These are phyloP conservation scores for Glandiceps talaboti DNA, from an alignment of 53 echinoderm and acorn worm species.

Conservation along the genomic window DNA sequence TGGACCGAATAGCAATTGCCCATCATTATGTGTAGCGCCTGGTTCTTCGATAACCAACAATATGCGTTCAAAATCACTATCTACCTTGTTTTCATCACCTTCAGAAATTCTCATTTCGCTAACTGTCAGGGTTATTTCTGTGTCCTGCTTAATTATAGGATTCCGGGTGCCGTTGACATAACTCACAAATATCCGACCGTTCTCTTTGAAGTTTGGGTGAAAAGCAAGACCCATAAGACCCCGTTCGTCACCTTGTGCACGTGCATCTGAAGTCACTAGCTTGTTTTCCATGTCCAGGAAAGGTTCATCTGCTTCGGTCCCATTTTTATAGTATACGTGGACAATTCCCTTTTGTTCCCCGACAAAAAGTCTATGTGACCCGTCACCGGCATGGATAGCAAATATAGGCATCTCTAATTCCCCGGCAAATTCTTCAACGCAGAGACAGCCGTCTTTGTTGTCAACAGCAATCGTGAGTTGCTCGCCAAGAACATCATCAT, in stretches of 20 bases:
- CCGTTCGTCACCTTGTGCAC: constrained; percentile 72
- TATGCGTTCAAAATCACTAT: no score
- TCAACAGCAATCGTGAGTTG: constrained; percentile 44
- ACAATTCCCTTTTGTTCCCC: constrained; percentile 78
- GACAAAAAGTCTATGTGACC: constrained; percentile 69
- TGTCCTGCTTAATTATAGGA: no score
- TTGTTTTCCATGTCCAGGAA: constrained; percentile 70
- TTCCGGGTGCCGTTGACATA: no score
- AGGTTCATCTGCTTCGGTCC: constrained; percentile 46
- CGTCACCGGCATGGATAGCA: constrained; percentile 69
- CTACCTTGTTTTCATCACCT: no score
- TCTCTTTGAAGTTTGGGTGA: constrained; percentile 59
- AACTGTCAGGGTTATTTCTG: no score
- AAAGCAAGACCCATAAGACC: constrained; percentile 77
- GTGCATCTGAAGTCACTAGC: constrained; percentile 35
- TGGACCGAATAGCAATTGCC: no score
- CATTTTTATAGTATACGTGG: constrained; percentile 52
- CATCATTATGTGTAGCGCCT: no score
- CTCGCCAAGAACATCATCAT: constrained; percentile 29
- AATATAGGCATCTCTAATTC: constrained; percentile 67
- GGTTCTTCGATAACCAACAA: no score
- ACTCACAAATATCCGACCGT: no score
- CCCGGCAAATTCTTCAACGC: constrained; percentile 81
- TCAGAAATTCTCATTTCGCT: no score
- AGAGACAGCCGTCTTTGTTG: constrained; percentile 73